Evolutionary conservation across 2,888 invertebrate species (phyloP).

Genomic region (Erpobdella octoculata): DNA sequence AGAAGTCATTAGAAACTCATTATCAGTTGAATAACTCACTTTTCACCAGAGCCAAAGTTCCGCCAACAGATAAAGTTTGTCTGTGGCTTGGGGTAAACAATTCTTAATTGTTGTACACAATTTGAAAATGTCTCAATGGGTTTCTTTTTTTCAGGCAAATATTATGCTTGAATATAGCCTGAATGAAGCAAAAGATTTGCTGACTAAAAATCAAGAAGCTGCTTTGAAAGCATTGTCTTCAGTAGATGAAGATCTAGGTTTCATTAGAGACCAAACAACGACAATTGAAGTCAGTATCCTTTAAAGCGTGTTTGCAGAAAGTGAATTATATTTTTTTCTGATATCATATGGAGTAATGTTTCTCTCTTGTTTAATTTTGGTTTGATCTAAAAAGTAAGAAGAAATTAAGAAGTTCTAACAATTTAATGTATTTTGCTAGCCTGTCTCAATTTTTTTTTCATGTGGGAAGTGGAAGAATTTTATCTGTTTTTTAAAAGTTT

Average conservation of each 20-base stretch:
- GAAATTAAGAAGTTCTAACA: too few relatives aligned
- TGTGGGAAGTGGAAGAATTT: too few relatives aligned
- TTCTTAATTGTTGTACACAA: constrained; percentile 6
- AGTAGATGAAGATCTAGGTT: constrained; percentile 86
- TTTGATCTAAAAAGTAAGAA: too few relatives aligned
- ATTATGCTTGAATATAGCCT: constrained; percentile 93
- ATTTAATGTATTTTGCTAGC: too few relatives aligned
- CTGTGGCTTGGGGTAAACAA: constrained; percentile 60
- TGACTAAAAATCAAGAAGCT: constrained; percentile 62
- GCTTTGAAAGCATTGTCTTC: constrained; percentile 74
- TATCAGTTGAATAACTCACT: constrained; percentile 88
- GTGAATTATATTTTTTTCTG: too few relatives aligned
- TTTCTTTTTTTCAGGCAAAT: constrained; percentile 60
- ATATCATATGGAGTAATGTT: too few relatives aligned
- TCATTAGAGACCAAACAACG: constrained; percentile 89
- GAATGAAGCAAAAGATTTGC: constrained; percentile 76
- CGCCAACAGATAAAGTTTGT: constrained; percentile 77
- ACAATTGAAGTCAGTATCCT: constrained; percentile 82
- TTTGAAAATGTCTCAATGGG: constrained; percentile 4
- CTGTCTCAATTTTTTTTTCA: too few relatives aligned
- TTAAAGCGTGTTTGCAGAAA: constrained; percentile 34
- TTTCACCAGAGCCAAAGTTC: constrained; percentile 73
- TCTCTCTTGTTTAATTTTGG: too few relatives aligned
- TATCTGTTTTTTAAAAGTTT: too few relatives aligned
- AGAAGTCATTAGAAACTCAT: constrained; percentile 69